Base-by-base conservation (phyloP, 1,140 invertebrate genomes). In the Sminthurides bifidus region DNA sequence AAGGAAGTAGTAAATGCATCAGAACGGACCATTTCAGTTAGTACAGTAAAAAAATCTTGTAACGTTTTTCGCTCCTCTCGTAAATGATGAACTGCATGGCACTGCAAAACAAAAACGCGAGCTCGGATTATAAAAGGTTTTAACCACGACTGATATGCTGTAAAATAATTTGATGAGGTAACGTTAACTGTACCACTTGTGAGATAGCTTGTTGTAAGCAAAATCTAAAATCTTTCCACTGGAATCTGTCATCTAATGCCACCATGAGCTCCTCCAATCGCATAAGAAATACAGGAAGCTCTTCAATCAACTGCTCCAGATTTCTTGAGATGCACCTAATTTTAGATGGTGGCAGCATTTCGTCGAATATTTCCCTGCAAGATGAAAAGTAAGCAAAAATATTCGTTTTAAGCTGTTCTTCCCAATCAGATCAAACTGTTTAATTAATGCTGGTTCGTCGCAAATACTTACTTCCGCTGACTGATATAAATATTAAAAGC, bases 191-290 rank as follows among this genome's bases (percentile, higher is more conserved):
- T 69, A 81, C 80, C 57, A 81, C 76, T 77, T 81, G 80, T 45
- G 80, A 81, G 35, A 80, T 81, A 15, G 77, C 79, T 44, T 81
- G 70, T 72, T 81, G 81, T 60, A 82, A 80, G 56, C 79, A 78
- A 67, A 81, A 81, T 65, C 81, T 81, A 70, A 81, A 82, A 66
- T 82, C 79, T 54, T 76, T 75, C 77, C 79, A 80, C 58, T 78
- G 78, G 46, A 81, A 68, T 62, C 78, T 79, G 54, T 81, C 78
- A 63, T 81, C 78, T 33, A 80, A 69, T 1, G 76, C 75, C 57
- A 73, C 69, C 27, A 75, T 76, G 15, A 80, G 67, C 67, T 81
- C 79, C 68, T 81, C 78, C 27, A 81, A 67, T 21, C 79, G 71
- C 29, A 78, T 66, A 29, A 81, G 69, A 66, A 81, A 79, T 31